phyloP scores from a whole-genome alignment of 1,140 invertebrate species.

The Condylostylus longicornis region DNA sequence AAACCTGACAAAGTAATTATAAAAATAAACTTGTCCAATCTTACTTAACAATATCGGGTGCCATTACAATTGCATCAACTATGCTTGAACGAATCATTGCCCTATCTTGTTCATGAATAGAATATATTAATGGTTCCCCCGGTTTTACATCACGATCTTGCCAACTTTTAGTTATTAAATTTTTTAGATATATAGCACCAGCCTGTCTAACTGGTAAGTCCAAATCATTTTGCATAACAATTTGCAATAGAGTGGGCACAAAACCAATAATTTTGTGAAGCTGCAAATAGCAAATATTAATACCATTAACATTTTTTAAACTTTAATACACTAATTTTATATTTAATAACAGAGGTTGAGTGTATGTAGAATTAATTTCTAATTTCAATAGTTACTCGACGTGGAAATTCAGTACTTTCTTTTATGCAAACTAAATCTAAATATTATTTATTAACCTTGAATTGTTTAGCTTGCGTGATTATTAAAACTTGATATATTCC shows the following conservation, averaged over 20 bases:
- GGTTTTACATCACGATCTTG: conserved; percentile 65
- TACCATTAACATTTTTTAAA: too few relatives aligned
- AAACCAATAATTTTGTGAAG: conserved; percentile 94
- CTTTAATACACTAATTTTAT: background rate
- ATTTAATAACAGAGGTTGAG: background rate
- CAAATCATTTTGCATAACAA: conserved; percentile 77
- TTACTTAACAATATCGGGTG: conserved; percentile 73
- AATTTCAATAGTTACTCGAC: background rate
- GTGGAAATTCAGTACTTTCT: background rate
- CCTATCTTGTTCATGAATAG: conserved; percentile 91
- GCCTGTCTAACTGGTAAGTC: conserved; percentile 90
- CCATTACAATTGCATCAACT: conserved; percentile 87
- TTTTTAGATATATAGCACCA: conserved; percentile 93
- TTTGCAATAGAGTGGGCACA: conserved; percentile 79
- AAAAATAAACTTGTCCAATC: conserved; percentile 2
- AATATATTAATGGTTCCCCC: conserved; percentile 62
- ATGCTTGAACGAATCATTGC: conserved; percentile 83
- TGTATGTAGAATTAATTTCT: background rate
- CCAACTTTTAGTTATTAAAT: conserved; percentile 82
- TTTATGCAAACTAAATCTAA: background rate
- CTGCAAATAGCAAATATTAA: too few relatives aligned
- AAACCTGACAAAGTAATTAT: background rate
- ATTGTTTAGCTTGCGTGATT: background rate
- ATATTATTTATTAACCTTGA: background rate
- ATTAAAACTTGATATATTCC: too few relatives aligned